Percentiles rank a stretch among this genome's conserved stretches.
phyloP scores from a whole-genome alignment of 2,113 vertebrate species.

The Rhynchomys soricoides region DNA sequence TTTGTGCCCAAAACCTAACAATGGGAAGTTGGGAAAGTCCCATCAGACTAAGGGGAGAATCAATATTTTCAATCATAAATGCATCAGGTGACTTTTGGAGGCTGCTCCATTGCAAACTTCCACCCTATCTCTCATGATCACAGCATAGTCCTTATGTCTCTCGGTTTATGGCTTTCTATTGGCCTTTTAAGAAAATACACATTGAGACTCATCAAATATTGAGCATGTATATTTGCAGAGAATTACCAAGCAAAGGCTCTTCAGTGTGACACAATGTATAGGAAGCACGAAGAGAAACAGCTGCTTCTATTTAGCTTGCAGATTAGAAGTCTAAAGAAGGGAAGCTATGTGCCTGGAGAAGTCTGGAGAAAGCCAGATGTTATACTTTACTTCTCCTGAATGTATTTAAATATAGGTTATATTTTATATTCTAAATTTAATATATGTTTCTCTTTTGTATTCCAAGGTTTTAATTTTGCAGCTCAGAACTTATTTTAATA shows the following conservation, averaged over 20 bases:
- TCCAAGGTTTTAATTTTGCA: slow-evolving; percentile 21
- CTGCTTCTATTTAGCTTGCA: not conserved
- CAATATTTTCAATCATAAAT: not conserved
- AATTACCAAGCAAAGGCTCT: slow-evolving; percentile 1
- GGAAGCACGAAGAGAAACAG: not conserved
- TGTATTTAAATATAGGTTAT: slow-evolving; percentile 18
- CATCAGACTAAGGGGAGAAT: not conserved
- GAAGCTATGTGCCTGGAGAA: not conserved
- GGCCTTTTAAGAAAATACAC: slow-evolving; percentile 26
- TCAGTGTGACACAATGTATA: not conserved
- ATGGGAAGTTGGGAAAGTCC: not conserved
- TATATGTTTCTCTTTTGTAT: not conserved
- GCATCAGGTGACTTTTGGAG: not conserved
- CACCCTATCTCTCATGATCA: not conserved
- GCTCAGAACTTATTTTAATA: slow-evolving; percentile 27
- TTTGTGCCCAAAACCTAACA: not conserved
- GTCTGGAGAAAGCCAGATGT: not conserved
- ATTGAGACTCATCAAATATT: slow-evolving; percentile 14
- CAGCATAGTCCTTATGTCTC: not conserved
- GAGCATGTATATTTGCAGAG: slow-evolving; percentile 2
- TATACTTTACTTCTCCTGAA: not conserved
- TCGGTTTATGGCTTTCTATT: not conserved
- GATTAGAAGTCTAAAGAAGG: not conserved
- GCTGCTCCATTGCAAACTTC: not conserved
- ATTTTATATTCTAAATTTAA: not conserved